These are phyloP conservation scores for Bathynomus jamesi DNA, from an alignment of 1,140 invertebrate genomes.

Conservation along the genomic window DNA sequence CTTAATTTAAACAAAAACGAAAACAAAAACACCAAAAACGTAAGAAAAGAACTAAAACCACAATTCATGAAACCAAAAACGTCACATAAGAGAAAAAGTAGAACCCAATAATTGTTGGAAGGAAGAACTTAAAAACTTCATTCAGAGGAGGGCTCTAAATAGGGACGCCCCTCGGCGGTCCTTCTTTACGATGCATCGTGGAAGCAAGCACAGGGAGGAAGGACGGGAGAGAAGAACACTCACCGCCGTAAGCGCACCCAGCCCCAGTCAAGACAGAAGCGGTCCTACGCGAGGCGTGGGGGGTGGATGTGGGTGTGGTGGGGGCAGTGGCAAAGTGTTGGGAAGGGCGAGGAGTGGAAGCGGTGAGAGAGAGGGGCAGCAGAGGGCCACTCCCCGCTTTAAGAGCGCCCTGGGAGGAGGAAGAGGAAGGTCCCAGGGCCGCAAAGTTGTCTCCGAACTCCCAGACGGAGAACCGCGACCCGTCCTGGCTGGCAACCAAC, in stretches of 20 bases:
- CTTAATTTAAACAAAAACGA: too few species aligned
- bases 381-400: slow-evolving; percentile 58
- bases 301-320: slow-evolving; percentile 30
- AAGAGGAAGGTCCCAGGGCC: slow-evolving; percentile 28
- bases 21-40: too few species aligned
- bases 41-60: too few species aligned
- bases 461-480: slow-evolving; percentile 35
- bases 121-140: too few species aligned
- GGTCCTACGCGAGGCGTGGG: slow-evolving; percentile 31
- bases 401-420: slow-evolving; percentile 11
- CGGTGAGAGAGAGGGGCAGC: too few species aligned
- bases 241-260: slow-evolving; percentile 30
- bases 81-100: too few species aligned
- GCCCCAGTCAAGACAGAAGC: slow-evolving; percentile 31
- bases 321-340: background rate
- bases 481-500: slow-evolving; percentile 10
- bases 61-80: too few species aligned
- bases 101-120: too few species aligned
- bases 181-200: too few species aligned
- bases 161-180: too few species aligned
- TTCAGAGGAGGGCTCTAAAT: too few species aligned
- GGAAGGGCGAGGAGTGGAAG: slow-evolving; percentile 52
- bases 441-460: slow-evolving; percentile 37
- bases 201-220: too few species aligned
- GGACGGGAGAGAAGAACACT: slow-evolving; percentile 10